phyloP scores from a whole-genome alignment of 2,797 vertebrate species.

The Emys orbicularis region DNA sequence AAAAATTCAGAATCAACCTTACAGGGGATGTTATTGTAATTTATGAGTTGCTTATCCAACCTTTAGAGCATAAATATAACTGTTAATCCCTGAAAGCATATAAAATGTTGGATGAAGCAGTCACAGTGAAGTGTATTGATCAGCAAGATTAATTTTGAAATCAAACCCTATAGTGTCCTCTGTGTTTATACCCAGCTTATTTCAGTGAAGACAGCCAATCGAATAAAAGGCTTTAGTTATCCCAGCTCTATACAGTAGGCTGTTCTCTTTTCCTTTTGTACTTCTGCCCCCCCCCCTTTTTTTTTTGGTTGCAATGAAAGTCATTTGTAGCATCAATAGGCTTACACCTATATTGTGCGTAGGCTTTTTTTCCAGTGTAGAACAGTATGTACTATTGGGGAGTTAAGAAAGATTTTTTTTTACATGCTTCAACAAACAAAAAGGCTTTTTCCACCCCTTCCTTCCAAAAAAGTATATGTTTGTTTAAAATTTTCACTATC shows the following conservation, averaged over 20 bases:
- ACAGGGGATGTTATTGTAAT: neutral
- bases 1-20: neutral
- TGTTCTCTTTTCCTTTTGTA: neutral
- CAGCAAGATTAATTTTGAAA: constrained; percentile 43
- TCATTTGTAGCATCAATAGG: rapidly evolving
- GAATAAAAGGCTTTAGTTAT: rapidly evolving
- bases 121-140: constrained; percentile 15
- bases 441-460: neutral
- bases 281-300: neutral
- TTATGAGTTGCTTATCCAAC: neutral
- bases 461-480: neutral
- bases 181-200: neutral
- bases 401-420: neutral
- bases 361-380: neutral
- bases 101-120: constrained; percentile 2
- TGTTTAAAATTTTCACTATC: neutral
- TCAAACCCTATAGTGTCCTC: constrained; percentile 35
- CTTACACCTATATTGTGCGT: rapidly evolving
- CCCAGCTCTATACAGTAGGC: no score
- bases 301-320: neutral
- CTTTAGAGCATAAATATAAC: neutral
- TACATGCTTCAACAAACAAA: neutral
- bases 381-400: neutral
- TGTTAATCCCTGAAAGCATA: neutral
- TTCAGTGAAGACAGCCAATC: rapidly evolving